Base-by-base conservation (phyloP, 2,113 vertebrate genomes). In the Elanoides forficatus region DNA sequence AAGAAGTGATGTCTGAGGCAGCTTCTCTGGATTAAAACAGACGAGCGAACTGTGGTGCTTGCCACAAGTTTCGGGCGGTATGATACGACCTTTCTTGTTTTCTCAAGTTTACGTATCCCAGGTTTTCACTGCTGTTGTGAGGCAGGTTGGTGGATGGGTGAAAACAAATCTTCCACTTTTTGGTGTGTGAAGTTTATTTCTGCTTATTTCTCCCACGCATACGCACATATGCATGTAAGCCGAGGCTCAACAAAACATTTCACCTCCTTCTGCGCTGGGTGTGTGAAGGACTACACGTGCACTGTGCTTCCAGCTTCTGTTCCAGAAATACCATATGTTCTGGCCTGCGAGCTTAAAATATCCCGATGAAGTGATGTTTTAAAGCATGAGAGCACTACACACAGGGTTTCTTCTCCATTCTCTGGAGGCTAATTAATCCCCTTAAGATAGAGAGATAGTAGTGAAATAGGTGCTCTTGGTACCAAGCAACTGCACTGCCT, bases 371-470 rank as follows among this genome's bases (percentile, higher is more conserved):
- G 65, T 7, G 78, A 91, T 68, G 97, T 96, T 97, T 98, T 87
- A 95, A 97, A 96, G 96, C 88, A 84, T 27, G 43, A 93, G 81
- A 82, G 62, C 14, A 29, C 78, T 93, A 94, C 89, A 83, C 40
- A 29, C 70, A 94, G 89, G 6, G 50, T 94, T 92, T 92, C 93
- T 76, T 80, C 75, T 87, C 85, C 18, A 20, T 93, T 97, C 97
- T 97, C 93, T 71, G 91, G 95, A 95, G 98, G 94, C 96, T 98
- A 97, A 98, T 97, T 98, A 98, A 97, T 93, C 95, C 73, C 96
- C 94, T 97, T 97, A 95, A 96, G 97, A 96, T 80, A 94, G 91
- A 89, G 65, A 85, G 56, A 66, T 29, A 73, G 72, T 30, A 76
- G 88, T 93, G 93, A 96, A 95, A 81, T 56, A 52, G 90, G 75